Percentiles rank a stretch among this genome's conserved stretches.
These are phyloP conservation scores for Drosophila picticornis DNA, from an alignment of 2,888 invertebrate species.

Conservation along the genomic window DNA sequence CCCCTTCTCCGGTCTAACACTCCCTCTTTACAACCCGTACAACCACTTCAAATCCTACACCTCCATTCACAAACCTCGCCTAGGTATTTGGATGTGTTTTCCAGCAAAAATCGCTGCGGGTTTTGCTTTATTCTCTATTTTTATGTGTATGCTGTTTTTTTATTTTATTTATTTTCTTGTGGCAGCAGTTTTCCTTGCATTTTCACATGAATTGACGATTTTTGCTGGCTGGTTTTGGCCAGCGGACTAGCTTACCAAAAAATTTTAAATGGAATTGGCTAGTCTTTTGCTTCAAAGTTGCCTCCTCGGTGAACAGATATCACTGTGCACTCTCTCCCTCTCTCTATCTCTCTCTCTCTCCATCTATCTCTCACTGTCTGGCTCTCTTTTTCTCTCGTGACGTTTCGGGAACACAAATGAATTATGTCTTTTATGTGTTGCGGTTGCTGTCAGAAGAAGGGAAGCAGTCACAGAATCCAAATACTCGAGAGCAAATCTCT, in stretches of 20 bases:
- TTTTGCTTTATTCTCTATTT: constrained; percentile 23
- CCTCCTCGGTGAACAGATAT: constrained; percentile 57
- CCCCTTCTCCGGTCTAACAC: not conserved
- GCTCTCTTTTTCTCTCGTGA: not conserved
- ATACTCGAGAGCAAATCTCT: constrained; percentile 25
- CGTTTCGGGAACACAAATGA: constrained; percentile 40
- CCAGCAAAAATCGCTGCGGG: constrained; percentile 44
- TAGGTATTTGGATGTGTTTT: constrained; percentile 66
- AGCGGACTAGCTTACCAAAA: not conserved
- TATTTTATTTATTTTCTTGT: not conserved
- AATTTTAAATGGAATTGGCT: constrained; percentile 48
- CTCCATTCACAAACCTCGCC: not conserved
- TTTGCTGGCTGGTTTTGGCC: constrained; percentile 24
- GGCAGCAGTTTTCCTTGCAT: constrained; percentile 30
- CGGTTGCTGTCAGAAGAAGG: constrained; percentile 14
- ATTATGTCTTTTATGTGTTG: constrained; percentile 30
- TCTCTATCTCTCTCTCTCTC: not conserved
- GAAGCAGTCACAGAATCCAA: constrained; percentile 17
- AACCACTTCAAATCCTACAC: not conserved
- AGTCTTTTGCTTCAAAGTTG: constrained; percentile 35
- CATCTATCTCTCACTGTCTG: not conserved
- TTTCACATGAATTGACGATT: constrained; percentile 73
- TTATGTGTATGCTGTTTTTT: not conserved
- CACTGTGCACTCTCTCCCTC: not conserved
- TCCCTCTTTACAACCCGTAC: not conserved